A percentile compares a stretch with the other conserved stretches of the same genome.
These are phyloP conservation scores for Drosophila navojoa DNA, from an alignment of 1,140 invertebrate species.

Conservation along the genomic window DNA sequence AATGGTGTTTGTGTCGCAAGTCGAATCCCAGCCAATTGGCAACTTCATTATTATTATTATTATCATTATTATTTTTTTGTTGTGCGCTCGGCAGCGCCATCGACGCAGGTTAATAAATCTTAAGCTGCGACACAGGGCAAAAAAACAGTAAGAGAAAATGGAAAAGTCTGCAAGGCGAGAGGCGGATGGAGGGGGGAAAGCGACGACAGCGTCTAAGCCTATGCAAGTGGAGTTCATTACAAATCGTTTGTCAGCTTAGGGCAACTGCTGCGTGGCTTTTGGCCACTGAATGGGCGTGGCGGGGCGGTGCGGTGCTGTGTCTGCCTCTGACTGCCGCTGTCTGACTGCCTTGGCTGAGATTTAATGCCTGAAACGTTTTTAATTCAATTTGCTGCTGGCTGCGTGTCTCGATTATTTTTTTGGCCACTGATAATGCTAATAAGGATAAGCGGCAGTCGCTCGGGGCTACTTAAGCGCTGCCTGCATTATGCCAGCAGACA, in stretches of 20 bases:
- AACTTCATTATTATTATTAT: conserved; percentile 35
- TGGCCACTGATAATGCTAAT: conserved; percentile 77
- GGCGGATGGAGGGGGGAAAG: not conserved
- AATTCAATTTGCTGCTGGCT: conserved; percentile 71
- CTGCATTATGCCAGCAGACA: too few species aligned
- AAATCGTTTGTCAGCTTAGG: conserved; percentile 80
- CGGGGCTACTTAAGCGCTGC: conserved; percentile 61
- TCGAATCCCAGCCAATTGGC: conserved; percentile 17
- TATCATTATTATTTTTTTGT: not conserved
- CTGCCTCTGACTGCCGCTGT: not conserved
- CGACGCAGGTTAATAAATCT: conserved; percentile 79
- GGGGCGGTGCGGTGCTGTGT: not conserved
- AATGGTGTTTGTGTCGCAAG: not conserved
- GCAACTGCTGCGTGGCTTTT: conserved; percentile 3
- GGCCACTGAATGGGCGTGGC: not conserved
- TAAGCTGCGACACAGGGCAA: conserved; percentile 60
- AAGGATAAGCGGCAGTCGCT: conserved; percentile 65
- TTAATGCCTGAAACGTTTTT: conserved; percentile 73
- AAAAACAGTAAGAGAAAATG: conserved; percentile 31
- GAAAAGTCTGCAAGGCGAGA: conserved; percentile 11
- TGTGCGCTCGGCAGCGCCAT: conserved; percentile 24
- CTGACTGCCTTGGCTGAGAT: conserved; percentile 51
- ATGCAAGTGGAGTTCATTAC: conserved; percentile 71
- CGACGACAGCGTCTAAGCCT: conserved; percentile 53
- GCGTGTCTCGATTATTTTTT: conserved; percentile 76